Evolutionary conservation across 2,888 invertebrate species (phyloP).

Genomic region (Polymixis flavicincta): DNA sequence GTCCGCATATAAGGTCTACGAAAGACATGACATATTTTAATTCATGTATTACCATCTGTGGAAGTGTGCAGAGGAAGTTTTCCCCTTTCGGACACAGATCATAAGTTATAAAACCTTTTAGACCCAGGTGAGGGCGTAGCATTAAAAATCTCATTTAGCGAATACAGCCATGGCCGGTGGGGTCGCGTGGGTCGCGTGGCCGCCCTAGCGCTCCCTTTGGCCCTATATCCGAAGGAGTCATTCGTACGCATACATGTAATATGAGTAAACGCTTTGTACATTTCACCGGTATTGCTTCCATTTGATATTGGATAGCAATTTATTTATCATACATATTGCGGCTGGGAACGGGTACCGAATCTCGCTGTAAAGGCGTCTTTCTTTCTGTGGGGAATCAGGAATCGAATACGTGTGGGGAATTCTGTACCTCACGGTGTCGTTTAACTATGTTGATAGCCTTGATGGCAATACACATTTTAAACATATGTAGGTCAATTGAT

Average conservation of each 20-base stretch:
- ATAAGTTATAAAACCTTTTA: slow-evolving; percentile 62
- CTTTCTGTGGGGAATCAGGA: slow-evolving; percentile 86
- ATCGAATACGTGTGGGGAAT: slow-evolving; percentile 88
- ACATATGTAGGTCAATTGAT: slow-evolving; percentile 64
- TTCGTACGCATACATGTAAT: slow-evolving; percentile 81
- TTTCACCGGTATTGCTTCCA: slow-evolving; percentile 88
- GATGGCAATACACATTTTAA: slow-evolving; percentile 66
- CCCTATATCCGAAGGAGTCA: slow-evolving; percentile 65
- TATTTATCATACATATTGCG: slow-evolving; percentile 91
- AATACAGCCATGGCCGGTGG: slow-evolving; percentile 50
- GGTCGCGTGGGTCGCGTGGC: slow-evolving; percentile 39
- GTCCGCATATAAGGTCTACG: slow-evolving; percentile 16
- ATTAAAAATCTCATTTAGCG: slow-evolving; percentile 65
- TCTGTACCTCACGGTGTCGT: slow-evolving; percentile 73
- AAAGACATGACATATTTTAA: slow-evolving; percentile 39
- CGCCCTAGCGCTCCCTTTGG: slow-evolving; percentile 50
- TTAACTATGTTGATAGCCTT: slow-evolving; percentile 75
- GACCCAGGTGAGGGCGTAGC: slow-evolving; percentile 59
- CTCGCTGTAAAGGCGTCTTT: slow-evolving; percentile 83
- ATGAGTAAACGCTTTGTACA: slow-evolving; percentile 88
- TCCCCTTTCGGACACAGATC: slow-evolving; percentile 30
- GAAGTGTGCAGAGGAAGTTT: slow-evolving; percentile 20
- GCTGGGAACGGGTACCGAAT: slow-evolving; percentile 82
- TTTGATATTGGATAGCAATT: slow-evolving; percentile 91
- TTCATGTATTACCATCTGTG: slow-evolving; percentile 24